phyloP scores from a whole-genome alignment of 2,797 vertebrate species.

The Gymnodraco acuticeps region DNA sequence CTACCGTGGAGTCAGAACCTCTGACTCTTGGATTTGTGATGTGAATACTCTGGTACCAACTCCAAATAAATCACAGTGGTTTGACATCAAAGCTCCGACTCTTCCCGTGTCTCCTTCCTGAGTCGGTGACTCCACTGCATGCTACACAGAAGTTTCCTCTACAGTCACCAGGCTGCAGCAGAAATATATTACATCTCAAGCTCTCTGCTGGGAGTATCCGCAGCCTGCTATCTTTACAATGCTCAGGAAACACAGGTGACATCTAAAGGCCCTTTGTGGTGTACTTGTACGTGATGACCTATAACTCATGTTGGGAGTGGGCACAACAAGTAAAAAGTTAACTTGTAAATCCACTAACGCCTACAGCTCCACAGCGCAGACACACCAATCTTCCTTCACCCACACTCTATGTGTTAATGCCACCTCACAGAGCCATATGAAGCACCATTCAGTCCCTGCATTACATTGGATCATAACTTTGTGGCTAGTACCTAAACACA shows the following conservation, averaged over 20 bases:
- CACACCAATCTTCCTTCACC: constrained; percentile 2
- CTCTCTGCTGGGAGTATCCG: constrained; percentile 50
- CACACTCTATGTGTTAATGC: background rate
- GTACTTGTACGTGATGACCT: constrained; percentile 44
- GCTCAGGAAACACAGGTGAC: constrained; percentile 46
- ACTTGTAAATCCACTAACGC: constrained; percentile 24
- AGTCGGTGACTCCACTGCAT: no score
- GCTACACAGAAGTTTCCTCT: no score
- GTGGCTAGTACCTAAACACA: constrained; percentile 9
- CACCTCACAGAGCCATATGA: constrained; percentile 13
- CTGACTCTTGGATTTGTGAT: no score
- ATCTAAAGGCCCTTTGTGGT: constrained; percentile 55
- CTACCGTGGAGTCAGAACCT: no score
- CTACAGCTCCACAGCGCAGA: background rate
- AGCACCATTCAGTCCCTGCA: constrained; percentile 12
- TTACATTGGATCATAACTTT: constrained; percentile 33
- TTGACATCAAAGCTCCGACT: no score
- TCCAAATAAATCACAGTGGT: no score
- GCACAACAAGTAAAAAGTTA: constrained; percentile 21
- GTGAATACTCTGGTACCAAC: no score
- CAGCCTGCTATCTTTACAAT: constrained; percentile 46
- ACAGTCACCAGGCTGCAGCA: constrained; percentile 46
- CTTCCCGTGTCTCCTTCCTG: no score
- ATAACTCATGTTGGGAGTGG: constrained; percentile 35
- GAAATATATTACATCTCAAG: constrained; percentile 40